Evolutionary conservation across 2,888 invertebrate species (phyloP).

Genomic region (Willowsia nigromaculata): DNA sequence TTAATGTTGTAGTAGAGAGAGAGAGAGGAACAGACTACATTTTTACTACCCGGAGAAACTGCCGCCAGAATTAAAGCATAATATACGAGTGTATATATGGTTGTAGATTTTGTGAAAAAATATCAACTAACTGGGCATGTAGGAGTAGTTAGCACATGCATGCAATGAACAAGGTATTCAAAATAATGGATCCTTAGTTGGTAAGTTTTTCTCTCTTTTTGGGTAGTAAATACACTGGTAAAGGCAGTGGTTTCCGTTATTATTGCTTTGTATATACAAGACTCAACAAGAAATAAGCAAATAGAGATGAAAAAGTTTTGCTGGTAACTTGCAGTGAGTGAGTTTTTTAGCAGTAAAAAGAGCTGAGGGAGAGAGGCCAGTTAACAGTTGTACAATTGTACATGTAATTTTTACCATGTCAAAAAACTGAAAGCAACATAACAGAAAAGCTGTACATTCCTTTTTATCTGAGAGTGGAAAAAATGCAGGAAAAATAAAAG

Average conservation of each 20-base stretch:
- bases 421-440: background rate
- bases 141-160: constrained; percentile 30
- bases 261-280: background rate
- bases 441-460: background rate
- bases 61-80: constrained; percentile 10
- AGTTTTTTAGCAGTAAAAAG: background rate
- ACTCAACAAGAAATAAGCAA: background rate
- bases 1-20: background rate
- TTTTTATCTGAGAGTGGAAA: background rate
- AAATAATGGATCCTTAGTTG: background rate
- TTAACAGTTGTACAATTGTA: background rate
- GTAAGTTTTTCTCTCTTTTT: constrained; percentile 7
- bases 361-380: constrained; percentile 9
- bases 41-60: constrained; percentile 16
- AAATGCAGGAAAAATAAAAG: background rate
- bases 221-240: constrained; percentile 27
- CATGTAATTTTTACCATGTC: background rate
- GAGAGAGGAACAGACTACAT: background rate
- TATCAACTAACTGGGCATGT: background rate
- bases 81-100: no score
- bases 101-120: background rate
- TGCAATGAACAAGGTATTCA: constrained; percentile 4
- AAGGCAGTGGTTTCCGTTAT: constrained; percentile 25
- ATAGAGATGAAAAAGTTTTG: constrained; percentile 11
- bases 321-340: background rate